Percentiles rank a stretch among this genome's conserved stretches.
These are phyloP conservation scores for Daubentonia madagascariensis DNA, from an alignment of 2,113 vertebrate species.

Conservation along the genomic window DNA sequence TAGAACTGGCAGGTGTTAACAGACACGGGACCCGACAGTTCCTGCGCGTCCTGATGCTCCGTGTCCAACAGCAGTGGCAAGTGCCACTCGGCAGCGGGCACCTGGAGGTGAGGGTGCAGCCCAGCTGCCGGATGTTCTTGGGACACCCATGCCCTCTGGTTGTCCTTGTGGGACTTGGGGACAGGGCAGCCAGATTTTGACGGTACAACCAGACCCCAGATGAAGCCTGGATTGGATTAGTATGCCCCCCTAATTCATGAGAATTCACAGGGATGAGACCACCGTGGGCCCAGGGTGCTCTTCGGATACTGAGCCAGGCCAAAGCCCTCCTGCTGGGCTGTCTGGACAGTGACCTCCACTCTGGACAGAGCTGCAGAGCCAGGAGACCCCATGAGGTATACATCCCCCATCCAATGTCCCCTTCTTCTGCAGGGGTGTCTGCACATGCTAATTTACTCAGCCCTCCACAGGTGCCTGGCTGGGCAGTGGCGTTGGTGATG, in stretches of 20 bases:
- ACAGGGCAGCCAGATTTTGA: neutral
- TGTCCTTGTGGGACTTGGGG: neutral
- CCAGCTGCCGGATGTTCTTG: accelerated
- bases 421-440: accelerated
- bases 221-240: neutral
- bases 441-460: accelerated
- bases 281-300: neutral
- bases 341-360: neutral
- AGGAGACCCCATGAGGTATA: neutral
- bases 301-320: too few relatives aligned
- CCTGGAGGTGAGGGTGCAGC: neutral
- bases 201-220: neutral
- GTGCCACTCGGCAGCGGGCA: too few relatives aligned
- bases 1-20: neutral
- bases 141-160: neutral
- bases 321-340: neutral
- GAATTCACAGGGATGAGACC: too few relatives aligned
- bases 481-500: accelerated
- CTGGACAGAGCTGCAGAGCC: neutral
- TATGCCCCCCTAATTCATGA: too few relatives aligned
- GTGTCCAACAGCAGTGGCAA: neutral
- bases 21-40: neutral
- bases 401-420: accelerated
- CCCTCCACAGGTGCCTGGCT: neutral
- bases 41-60: neutral